Evolutionary conservation across 37 sponge, comb jelly and placozoan species (phyloP).

Genomic region (Amphimedon queenslandica): DNA sequence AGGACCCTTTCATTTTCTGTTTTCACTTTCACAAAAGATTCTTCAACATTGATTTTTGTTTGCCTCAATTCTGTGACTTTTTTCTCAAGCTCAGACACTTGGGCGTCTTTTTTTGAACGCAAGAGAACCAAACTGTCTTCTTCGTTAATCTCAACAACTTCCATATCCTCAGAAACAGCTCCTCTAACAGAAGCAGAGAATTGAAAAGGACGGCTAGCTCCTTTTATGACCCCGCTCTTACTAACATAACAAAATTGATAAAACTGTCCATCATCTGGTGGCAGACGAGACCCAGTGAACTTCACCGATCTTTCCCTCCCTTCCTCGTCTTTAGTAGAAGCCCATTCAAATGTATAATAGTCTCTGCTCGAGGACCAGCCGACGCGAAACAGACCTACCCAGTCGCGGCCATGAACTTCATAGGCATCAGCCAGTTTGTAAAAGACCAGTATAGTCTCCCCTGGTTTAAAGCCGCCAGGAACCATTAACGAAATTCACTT

Average conservation of each 20-base stretch:
- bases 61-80: background rate
- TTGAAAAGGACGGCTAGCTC: conserved; percentile 53
- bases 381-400: conserved; percentile 80
- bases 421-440: conserved; percentile 9
- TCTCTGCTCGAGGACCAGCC: conserved; percentile 76
- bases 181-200: conserved; percentile 1
- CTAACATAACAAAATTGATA: conserved; percentile 73
- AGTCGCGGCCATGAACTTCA: conserved; percentile 49
- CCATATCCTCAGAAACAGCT: conserved; percentile 24
- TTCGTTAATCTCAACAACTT: conserved; percentile 47
- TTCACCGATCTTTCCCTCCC: conserved; percentile 13
- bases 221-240: conserved; percentile 29
- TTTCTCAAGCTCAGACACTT: conserved; percentile 9
- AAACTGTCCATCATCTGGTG: conserved; percentile 60
- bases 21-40: background rate
- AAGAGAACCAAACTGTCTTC: conserved; percentile 44
- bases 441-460: conserved; percentile 6
- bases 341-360: conserved; percentile 91
- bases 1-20: background rate
- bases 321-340: conserved; percentile 1
- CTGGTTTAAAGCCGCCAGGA: conserved; percentile 35
- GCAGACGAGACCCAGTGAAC: conserved; percentile 56
- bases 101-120: background rate
- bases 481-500: too few species aligned
- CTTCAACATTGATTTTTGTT: conserved; percentile 18